Evolutionary conservation across 2,113 vertebrate genomes (phyloP).

Genomic region (Procavia capensis): DNA sequence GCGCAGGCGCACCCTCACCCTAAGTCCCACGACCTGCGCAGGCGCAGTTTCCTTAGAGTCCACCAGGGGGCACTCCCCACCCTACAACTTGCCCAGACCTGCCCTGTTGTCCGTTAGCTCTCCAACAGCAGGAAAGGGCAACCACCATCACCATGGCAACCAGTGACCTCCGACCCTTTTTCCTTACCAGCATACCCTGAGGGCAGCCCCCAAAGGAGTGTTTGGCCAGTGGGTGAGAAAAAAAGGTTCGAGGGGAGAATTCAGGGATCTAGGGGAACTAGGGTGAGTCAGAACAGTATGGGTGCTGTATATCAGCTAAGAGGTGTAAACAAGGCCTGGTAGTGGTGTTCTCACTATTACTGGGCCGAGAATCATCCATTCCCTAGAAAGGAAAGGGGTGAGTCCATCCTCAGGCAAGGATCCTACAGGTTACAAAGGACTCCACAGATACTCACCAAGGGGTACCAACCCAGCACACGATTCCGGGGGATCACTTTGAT

Average conservation of each 20-base stretch:
- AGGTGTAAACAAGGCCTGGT: conserved; percentile 63
- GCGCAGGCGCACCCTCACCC: conserved; percentile 58
- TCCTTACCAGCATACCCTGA: conserved; percentile 71
- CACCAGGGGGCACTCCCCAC: conserved; percentile 70
- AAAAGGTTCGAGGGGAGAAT: conserved; percentile 29
- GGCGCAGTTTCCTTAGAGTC: neutral
- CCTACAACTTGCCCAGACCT: conserved; percentile 71
- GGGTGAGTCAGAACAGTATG: conserved; percentile 59
- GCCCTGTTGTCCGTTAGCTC: conserved; percentile 74
- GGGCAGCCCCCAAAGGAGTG: conserved; percentile 59
- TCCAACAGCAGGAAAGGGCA: conserved; percentile 56
- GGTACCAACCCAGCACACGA: conserved; percentile 88
- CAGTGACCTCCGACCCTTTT: conserved; percentile 77
- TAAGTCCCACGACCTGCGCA: neutral
- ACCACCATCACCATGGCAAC: conserved; percentile 77
- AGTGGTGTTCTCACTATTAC: conserved; percentile 39
- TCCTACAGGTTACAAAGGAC: conserved; percentile 22
- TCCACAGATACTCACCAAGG: conserved; percentile 87
- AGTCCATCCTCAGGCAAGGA: conserved; percentile 7
- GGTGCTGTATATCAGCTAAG: conserved; percentile 52
- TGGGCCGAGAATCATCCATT: neutral
- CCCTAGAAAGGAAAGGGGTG: neutral
- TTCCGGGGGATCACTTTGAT: conserved; percentile 91
- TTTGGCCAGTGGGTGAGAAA: conserved; percentile 47
- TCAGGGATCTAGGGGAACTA: neutral